Percentiles rank a stretch among this genome's conserved stretches.
These are phyloP conservation scores for Neodiprion fabricii DNA, from an alignment of 1,140 invertebrate genomes.

Conservation along the genomic window DNA sequence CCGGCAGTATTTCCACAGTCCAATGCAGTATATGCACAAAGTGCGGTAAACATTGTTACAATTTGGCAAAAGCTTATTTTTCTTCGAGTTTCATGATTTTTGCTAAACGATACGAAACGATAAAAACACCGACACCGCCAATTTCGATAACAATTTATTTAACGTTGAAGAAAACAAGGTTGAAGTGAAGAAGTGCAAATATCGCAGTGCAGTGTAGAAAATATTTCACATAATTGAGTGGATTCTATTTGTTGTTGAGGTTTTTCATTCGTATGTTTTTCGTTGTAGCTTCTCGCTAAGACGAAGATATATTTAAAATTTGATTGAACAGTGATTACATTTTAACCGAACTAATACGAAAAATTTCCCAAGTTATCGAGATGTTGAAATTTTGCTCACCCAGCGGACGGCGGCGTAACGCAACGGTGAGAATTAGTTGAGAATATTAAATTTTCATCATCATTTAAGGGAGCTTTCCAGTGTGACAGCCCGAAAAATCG, in stretches of 20 bases:
- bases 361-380: conserved; percentile 30
- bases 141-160: too few relatives aligned
- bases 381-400: conserved; percentile 76
- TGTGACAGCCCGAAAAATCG: too few relatives aligned
- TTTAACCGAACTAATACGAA: not conserved
- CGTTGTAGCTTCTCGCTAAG: not conserved
- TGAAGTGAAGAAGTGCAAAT: not conserved
- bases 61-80: too few relatives aligned
- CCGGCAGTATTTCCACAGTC: too few relatives aligned
- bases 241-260: not conserved
- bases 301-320: not conserved
- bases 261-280: not conserved
- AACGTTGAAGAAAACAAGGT: not conserved
- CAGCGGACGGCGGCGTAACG: conserved; percentile 65
- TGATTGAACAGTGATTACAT: not conserved
- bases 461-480: too few relatives aligned
- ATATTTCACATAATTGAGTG: too few relatives aligned
- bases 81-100: too few relatives aligned
- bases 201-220: not conserved
- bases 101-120: too few relatives aligned
- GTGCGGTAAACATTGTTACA: too few relatives aligned
- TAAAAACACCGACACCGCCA: too few relatives aligned
- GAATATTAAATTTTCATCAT: too few relatives aligned
- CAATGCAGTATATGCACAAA: too few relatives aligned
- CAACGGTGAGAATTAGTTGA: conserved; percentile 53